Evolutionary conservation across 2,797 vertebrate genomes (phyloP).

Genomic region (Myotis pilosus): DNA sequence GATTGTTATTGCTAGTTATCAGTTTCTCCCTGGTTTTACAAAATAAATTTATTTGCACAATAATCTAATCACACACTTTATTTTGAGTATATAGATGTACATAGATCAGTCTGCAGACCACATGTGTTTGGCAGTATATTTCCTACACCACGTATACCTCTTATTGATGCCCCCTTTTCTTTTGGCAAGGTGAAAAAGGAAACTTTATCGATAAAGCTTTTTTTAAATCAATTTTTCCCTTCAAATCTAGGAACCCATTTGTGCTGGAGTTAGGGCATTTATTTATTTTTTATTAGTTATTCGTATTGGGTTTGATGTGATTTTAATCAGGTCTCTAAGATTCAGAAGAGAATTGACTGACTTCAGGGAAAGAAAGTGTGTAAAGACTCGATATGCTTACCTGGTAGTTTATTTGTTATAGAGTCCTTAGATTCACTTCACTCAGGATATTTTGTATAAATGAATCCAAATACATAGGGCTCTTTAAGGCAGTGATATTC

Average conservation of each 20-base stretch:
- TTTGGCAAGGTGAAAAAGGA: background rate
- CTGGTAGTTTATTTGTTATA: background rate
- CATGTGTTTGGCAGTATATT: background rate
- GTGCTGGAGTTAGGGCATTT: background rate
- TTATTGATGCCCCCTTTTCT: background rate
- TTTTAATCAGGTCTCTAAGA: background rate
- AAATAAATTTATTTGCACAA: background rate
- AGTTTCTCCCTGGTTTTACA: background rate
- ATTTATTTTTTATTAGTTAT: background rate
- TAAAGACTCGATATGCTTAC: background rate
- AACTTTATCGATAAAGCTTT: background rate
- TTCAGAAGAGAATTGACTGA: background rate
- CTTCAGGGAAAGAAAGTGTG: background rate
- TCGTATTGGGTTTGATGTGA: background rate
- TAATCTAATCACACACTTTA: background rate
- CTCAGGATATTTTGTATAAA: background rate
- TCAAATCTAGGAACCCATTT: constrained; percentile 1
- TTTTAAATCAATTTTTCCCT: background rate
- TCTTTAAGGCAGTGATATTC: background rate
- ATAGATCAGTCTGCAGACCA: background rate
- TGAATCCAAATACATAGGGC: background rate
- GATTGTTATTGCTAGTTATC: background rate
- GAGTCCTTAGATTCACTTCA: background rate
- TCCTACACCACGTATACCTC: background rate
- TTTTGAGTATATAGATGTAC: background rate